Evolutionary conservation across 2,797 vertebrate species (phyloP), one percentile per base, ranked within the genome.

Genomic region (Artibeus jamaicensis): DNA sequence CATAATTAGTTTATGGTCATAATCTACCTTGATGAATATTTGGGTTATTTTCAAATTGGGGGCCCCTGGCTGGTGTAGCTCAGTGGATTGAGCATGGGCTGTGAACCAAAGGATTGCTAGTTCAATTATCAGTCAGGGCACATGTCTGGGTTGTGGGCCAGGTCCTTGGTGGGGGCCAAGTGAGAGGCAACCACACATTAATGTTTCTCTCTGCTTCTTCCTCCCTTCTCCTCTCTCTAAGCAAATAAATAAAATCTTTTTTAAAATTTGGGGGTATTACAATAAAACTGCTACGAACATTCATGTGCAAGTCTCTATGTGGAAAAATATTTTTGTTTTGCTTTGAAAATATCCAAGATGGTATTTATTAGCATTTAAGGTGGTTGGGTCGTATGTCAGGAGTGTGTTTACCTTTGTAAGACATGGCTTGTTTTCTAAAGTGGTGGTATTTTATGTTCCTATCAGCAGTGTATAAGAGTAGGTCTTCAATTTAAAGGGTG

Each of bases 261-360:
- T 57, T 26, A 11, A 57, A 57, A 0, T 44, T 73, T 84, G 48
- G 42, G 15, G 42, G 1, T 71, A 55, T 89, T 92, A 86, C 2
- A 79, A 3, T 93, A 78, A 93, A 71, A 59, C 19, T 89, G 46
- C 15, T 50, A 0, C 37, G 53, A 83, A 34, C 34, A 53, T 76
- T 85, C 37, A 81, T 53, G 15, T 73, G 24, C 29, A 86, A 84
- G 14, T 92, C 44, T 92, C 44, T 94, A 19, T 84, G 48, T 88
- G 37, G 53, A 50, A 46, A 96, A 70, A 89, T 92, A 34, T 68
- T 97, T 93, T 90, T 19, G 44, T 96, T 92, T 96, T 7, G n/a
- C 18, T 93, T 46, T 32, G 21, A 89, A 86, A 96, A 55, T 94
- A 83, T 34, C 50, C 87, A 42, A 71, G 46, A 77, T 84, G 50